Conservation (phyloP, 2,888 invertebrate species). For the Biston betularia region DNA sequence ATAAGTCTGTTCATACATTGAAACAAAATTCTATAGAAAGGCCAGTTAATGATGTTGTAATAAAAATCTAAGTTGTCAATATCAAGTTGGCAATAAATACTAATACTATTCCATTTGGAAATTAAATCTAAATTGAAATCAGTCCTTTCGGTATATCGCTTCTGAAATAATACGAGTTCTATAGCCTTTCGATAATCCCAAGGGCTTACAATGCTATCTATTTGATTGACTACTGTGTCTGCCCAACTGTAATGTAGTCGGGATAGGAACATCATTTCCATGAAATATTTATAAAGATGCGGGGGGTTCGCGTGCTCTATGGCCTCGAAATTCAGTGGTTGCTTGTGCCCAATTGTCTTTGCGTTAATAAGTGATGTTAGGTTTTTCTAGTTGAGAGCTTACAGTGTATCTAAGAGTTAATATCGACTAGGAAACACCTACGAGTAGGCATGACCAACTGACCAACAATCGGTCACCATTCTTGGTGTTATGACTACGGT, state of each 20-base stretch:
- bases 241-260: slow-evolving; percentile 26
- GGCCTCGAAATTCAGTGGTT: slow-evolving; percentile 23
- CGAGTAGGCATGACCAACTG: too few relatives aligned
- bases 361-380: slow-evolving; percentile 26
- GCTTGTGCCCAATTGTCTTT: slow-evolving; percentile 31
- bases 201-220: slow-evolving; percentile 35
- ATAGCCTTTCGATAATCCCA: slow-evolving; percentile 47
- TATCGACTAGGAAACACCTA: too few relatives aligned
- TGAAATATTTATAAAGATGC: slow-evolving; percentile 34
- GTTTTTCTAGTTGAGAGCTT: slow-evolving; percentile 4
- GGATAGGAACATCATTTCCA: slow-evolving; percentile 31
- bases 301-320: slow-evolving; percentile 18
- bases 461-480: too few relatives aligned
- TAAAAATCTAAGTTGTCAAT: too few relatives aligned
- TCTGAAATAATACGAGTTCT: slow-evolving; percentile 51
- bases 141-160: slow-evolving; percentile 46
- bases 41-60: too few relatives aligned
- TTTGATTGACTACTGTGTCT: slow-evolving; percentile 30
- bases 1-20: too few relatives aligned
- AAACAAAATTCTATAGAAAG: too few relatives aligned
- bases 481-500: too few relatives aligned
- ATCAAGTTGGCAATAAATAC: too few relatives aligned
- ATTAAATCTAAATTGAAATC: slow-evolving; percentile 44
- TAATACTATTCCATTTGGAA: slow-evolving; percentile 27
- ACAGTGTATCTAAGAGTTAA: background rate